Percentiles rank a stretch among this genome's conserved stretches.
Conservation (phyloP, 2,113 vertebrate species). For the Lucifuga dentata region DNA sequence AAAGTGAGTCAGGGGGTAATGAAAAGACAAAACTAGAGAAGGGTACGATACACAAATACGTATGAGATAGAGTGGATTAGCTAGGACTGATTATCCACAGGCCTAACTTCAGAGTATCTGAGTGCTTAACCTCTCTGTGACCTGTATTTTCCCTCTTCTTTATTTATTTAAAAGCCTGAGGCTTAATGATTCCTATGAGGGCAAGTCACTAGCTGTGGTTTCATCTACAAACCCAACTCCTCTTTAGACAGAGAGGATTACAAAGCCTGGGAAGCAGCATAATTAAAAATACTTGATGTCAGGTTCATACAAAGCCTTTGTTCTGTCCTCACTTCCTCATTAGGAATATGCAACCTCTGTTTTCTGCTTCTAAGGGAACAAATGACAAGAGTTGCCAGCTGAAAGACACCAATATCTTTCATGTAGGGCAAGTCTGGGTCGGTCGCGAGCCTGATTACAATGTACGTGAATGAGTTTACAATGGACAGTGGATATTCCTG, state of each 20-base stretch:
- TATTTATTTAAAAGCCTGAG: constrained; percentile 37
- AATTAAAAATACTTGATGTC: constrained; percentile 47
- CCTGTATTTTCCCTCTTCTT: constrained; percentile 26
- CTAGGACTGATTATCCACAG: constrained; percentile 8
- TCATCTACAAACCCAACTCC: constrained; percentile 37
- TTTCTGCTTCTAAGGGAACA: constrained; percentile 21
- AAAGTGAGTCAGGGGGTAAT: constrained; percentile 23
- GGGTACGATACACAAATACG: constrained; percentile 7
- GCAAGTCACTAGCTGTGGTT: constrained; percentile 31
- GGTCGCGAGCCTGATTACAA: not conserved
- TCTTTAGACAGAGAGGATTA: constrained; percentile 31
- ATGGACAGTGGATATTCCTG: not conserved
- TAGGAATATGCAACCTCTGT: constrained; percentile 31
- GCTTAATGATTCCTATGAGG: constrained; percentile 27
- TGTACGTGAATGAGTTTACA: constrained; percentile 1
- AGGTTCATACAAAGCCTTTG: constrained; percentile 49
- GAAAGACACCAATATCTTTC: constrained; percentile 50
- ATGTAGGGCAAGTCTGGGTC: constrained; percentile 31
- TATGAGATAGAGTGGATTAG: constrained; percentile 13
- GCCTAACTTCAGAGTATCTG: constrained; percentile 17
- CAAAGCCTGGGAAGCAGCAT: constrained; percentile 44
- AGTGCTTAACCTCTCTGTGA: constrained; percentile 32
- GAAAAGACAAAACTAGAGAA: too few species aligned
- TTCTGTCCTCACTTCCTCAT: constrained; percentile 63
- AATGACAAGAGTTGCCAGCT: constrained; percentile 29